These are phyloP conservation scores for Scomber japonicus DNA, from an alignment of 2,113 vertebrate species.

Conservation along the genomic window DNA sequence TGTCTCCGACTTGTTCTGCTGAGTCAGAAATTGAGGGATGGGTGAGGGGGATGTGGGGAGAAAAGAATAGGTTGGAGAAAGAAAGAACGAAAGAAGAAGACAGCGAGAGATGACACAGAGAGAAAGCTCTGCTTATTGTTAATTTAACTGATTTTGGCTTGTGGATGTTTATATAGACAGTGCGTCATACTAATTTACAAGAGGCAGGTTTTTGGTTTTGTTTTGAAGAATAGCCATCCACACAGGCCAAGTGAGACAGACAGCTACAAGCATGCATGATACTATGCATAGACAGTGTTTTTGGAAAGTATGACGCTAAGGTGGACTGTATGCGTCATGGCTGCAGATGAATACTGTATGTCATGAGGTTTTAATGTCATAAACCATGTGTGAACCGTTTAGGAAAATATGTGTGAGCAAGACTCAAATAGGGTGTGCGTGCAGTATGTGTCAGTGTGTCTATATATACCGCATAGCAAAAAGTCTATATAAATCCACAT, in stretches of 20 bases:
- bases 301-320: slow-evolving; percentile 24
- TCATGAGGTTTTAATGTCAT: slow-evolving; percentile 52
- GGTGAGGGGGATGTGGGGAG: slow-evolving; percentile 50
- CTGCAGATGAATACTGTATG: slow-evolving; percentile 50
- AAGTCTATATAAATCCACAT: not conserved
- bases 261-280: slow-evolving; percentile 1
- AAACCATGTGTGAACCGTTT: slow-evolving; percentile 7
- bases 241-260: not conserved
- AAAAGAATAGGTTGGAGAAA: slow-evolving; percentile 31
- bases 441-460: slow-evolving; percentile 14
- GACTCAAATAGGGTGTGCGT: slow-evolving; percentile 25
- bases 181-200: slow-evolving; percentile 45
- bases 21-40: slow-evolving; percentile 82
- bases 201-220: slow-evolving; percentile 12
- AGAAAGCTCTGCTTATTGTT: slow-evolving; percentile 29
- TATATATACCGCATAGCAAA: not conserved
- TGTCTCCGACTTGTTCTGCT: slow-evolving; percentile 82
- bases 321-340: slow-evolving; percentile 57
- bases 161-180: slow-evolving; percentile 32
- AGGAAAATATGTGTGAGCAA: slow-evolving; percentile 39
- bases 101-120: slow-evolving; percentile 40
- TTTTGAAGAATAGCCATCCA: not conserved
- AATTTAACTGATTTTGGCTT: slow-evolving; percentile 23
- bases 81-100: not conserved
- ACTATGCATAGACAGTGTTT: slow-evolving; percentile 16